These are phyloP conservation scores for Podiceps cristatus DNA, from an alignment of 2,113 vertebrate species.

Conservation along the genomic window DNA sequence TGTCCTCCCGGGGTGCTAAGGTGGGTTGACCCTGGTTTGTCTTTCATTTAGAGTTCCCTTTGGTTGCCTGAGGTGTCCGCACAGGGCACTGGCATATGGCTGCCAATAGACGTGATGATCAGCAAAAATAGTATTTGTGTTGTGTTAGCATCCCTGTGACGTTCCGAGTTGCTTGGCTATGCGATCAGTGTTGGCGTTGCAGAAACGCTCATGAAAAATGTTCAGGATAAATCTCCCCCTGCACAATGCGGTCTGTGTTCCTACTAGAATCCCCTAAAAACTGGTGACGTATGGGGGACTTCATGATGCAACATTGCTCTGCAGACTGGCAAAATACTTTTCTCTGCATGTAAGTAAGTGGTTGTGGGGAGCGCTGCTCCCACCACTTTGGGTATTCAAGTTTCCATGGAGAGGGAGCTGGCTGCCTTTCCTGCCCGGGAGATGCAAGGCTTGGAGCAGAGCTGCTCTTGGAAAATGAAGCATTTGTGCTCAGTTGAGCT, in stretches of 20 bases:
- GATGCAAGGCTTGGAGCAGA: neutral
- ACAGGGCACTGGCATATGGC: neutral
- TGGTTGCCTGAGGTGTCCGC: neutral
- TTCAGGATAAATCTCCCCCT: neutral
- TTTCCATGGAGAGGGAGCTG: conserved; percentile 33
- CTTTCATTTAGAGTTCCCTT: neutral
- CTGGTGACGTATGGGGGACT: neutral
- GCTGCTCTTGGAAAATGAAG: neutral
- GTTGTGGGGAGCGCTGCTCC: neutral
- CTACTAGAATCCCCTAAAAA: neutral
- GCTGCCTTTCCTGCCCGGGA: neutral
- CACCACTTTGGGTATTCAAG: neutral
- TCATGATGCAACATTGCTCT: neutral
- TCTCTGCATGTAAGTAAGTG: neutral
- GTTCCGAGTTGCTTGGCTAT: neutral
- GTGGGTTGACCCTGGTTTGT: neutral
- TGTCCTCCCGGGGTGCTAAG: neutral
- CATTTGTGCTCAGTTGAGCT: neutral
- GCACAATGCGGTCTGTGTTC: neutral
- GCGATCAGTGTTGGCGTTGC: neutral
- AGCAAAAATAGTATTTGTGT: neutral
- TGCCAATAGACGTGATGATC: neutral
- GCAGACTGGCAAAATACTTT: neutral
- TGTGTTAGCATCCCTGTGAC: neutral
- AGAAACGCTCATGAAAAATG: neutral